Evolutionary conservation across 2,113 vertebrate species (phyloP), one percentile per base, ranked within the genome.

Genomic region (Machaerirhynchus nigripectus): DNA sequence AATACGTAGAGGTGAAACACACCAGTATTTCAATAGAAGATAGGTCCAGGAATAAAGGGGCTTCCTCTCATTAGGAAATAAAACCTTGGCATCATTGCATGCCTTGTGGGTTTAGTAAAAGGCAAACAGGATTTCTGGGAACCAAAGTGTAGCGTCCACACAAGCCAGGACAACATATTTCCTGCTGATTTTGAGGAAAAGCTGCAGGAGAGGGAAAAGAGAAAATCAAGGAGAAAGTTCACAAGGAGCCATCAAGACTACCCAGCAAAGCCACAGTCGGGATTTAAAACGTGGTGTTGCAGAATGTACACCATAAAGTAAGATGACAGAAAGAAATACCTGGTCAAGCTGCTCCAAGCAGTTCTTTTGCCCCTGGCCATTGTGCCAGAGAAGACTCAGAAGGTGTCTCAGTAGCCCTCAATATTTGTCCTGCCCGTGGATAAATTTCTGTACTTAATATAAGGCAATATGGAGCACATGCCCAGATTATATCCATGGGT

Each of bases 91-190:
- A 96, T 95, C 82, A 64, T 87, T 75, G 31, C 77, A 80, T 96
- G 95, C 97, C 90, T 94, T 95, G 90, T 97, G 83, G 92, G 89
- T 94, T 90, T 95, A 97, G 96, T 90, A 78, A 95, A 96, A 93
- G 69, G 85, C 47, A 97, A 97, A 97, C 15, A 53, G 90, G 97
- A 87, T 64, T 94, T 65, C 84, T 87, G 47, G 21, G 52, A 95
- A 85, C 30, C 0, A 1, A 90, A 77, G 17, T 47, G 35, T 55
- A 69, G 49, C 1, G 1, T 63, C 42, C 26, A 26, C 50, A 33
- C 8, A 75, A 71, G 24, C 6, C n/a, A 79, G 50, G 27, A 76
- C 14, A 89, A 37, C 49, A 49, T 35, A 69, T 3, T 21, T 84
- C 61, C 49, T 75, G 40, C 40, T 76, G 74, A 65, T 57, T 83